phyloP scores from a whole-genome alignment of 2,888 invertebrate genomes.

The Phragmatobia fuliginosa region DNA sequence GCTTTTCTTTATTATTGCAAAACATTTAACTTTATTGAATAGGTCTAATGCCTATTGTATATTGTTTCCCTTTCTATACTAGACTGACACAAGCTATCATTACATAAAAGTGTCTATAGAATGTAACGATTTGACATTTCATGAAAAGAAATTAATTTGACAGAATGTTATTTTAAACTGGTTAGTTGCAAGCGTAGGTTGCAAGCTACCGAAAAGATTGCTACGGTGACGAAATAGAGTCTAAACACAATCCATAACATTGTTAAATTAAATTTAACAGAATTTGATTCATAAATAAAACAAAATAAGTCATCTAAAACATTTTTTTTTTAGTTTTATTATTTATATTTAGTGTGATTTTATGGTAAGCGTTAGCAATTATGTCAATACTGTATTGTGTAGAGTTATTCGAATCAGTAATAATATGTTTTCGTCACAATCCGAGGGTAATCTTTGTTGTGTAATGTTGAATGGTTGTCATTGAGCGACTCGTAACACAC shows the following conservation, averaged over 20 bases:
- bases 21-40: not conserved
- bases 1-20: not conserved
- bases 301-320: slow-evolving; percentile 41
- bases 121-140: not conserved
- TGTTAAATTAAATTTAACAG: slow-evolving; percentile 19
- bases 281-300: slow-evolving; percentile 33
- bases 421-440: slow-evolving; percentile 72
- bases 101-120: not conserved
- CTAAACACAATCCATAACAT: slow-evolving; percentile 15
- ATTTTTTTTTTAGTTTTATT: slow-evolving; percentile 21
- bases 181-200: not conserved
- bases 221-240: slow-evolving; percentile 9
- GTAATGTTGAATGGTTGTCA: slow-evolving; percentile 70
- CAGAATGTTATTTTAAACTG: not conserved
- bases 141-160: not conserved
- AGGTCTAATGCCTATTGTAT: not conserved
- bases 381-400: slow-evolving; percentile 45
- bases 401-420: slow-evolving; percentile 58
- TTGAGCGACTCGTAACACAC: slow-evolving; percentile 50
- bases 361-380: slow-evolving; percentile 39
- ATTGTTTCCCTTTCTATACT: not conserved
- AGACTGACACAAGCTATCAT: not conserved
- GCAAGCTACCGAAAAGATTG: not conserved
- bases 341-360: slow-evolving; percentile 18
- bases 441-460: slow-evolving; percentile 69